Evolutionary conservation across 2,888 invertebrate genomes (phyloP).

Genomic region (Phortica okadai): DNA sequence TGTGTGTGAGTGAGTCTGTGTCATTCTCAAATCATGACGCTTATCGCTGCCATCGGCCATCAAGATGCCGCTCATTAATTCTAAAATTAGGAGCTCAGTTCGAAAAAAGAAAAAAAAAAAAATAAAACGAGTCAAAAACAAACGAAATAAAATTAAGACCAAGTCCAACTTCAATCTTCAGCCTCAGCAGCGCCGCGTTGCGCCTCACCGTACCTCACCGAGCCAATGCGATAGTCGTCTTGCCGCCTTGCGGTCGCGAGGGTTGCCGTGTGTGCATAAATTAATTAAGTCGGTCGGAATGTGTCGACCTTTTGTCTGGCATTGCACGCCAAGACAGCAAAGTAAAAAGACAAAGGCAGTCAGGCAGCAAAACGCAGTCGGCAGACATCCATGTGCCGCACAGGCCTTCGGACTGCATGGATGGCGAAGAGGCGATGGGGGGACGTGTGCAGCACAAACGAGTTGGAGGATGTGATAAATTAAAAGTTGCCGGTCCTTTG

Average conservation of each 20-base stretch:
- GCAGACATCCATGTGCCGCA: constrained; percentile 37
- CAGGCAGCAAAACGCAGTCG: not conserved
- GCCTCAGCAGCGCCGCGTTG: constrained; percentile 46
- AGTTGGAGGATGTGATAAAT: constrained; percentile 70
- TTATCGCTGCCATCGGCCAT: constrained; percentile 74
- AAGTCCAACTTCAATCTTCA: constrained; percentile 35
- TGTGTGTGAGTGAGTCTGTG: constrained; percentile 49
- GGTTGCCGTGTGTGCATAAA: constrained; percentile 72
- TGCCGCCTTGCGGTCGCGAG: constrained; percentile 19
- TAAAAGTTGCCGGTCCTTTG: constrained; percentile 71
- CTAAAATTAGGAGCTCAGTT: constrained; percentile 74
- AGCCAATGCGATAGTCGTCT: constrained; percentile 33
- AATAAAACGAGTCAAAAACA: constrained; percentile 40
- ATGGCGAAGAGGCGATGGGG: not conserved
- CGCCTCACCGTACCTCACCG: constrained; percentile 48
- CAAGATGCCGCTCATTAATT: constrained; percentile 75
- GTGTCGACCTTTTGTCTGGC: constrained; percentile 75
- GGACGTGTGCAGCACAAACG: constrained; percentile 7
- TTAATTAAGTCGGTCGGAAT: constrained; percentile 74
- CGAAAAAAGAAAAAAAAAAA: not conserved
- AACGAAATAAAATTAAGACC: constrained; percentile 37
- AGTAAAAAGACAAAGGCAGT: constrained; percentile 40
- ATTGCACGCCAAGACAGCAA: constrained; percentile 49
- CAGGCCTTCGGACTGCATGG: not conserved
- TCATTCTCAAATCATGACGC: constrained; percentile 65